Percentiles rank a stretch among this genome's conserved stretches.
phyloP scores from a whole-genome alignment of 2,888 invertebrate genomes.

The Tachina lurida region DNA sequence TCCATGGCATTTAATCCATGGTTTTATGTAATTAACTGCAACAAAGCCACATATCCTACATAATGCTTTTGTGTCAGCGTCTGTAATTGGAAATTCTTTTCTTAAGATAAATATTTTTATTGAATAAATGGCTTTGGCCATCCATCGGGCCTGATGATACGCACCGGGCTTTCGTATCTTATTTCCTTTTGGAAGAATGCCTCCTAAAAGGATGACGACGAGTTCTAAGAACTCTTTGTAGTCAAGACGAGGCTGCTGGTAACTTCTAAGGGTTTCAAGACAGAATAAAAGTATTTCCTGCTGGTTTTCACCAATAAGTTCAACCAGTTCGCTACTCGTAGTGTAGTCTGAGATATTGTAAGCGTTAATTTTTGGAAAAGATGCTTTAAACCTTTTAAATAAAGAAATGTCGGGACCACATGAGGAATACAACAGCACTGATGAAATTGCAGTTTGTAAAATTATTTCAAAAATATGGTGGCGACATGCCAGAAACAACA shows the following conservation, averaged over 20 bases:
- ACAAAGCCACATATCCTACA: background rate
- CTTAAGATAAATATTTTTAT: slow-evolving; percentile 16
- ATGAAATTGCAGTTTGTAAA: background rate
- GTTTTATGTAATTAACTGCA: slow-evolving; percentile 17
- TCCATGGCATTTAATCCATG: slow-evolving; percentile 1
- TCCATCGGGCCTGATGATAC: slow-evolving; percentile 14
- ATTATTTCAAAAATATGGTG: slow-evolving; percentile 3
- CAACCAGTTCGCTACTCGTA: background rate
- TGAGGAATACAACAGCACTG: background rate
- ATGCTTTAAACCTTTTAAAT: background rate
- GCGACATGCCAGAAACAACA: slow-evolving; percentile 17
- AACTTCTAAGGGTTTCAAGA: background rate
- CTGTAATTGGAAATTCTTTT: slow-evolving; percentile 9
- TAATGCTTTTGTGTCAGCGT: background rate
- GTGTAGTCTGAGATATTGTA: background rate
- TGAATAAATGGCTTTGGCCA: slow-evolving; percentile 16
- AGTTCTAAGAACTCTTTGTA: slow-evolving; percentile 14
- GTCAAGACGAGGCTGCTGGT: background rate
- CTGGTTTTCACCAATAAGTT: background rate
- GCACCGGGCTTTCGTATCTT: slow-evolving; percentile 1
- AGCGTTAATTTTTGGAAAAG: slow-evolving; percentile 4
- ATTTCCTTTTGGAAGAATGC: slow-evolving; percentile 12
- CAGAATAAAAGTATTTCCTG: background rate
- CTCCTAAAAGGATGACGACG: slow-evolving; percentile 11
- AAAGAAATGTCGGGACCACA: background rate